A percentile compares a stretch with the other conserved stretches of the same genome.
phyloP scores from a whole-genome alignment of 1,140 invertebrate species.

The Sitobion miscanthi region DNA sequence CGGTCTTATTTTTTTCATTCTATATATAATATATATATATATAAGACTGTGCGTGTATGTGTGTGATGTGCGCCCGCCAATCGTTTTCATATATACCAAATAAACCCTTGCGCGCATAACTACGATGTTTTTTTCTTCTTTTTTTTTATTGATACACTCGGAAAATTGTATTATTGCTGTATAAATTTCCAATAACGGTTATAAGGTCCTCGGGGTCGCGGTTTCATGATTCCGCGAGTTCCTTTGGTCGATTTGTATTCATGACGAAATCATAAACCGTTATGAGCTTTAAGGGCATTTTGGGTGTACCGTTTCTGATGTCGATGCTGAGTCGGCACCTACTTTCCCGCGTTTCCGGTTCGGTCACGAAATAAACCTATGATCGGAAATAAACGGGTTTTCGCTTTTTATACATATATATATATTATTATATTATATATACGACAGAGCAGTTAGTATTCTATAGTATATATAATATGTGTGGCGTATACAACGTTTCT shows the following conservation, averaged over 20 bases:
- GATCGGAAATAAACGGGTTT: conserved; percentile 7
- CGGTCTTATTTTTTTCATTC: neutral
- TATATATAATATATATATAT: neutral
- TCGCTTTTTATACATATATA: neutral
- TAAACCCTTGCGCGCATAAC: conserved; percentile 40
- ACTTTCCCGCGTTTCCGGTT: neutral
- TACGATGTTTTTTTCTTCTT: conserved; percentile 5
- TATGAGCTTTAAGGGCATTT: neutral
- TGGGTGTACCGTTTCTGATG: neutral
- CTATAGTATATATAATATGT: neutral
- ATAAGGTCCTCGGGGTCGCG: conserved; percentile 23
- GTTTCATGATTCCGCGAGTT: neutral
- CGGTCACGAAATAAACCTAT: neutral
- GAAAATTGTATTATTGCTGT: conserved; percentile 54
- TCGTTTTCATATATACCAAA: conserved; percentile 54
- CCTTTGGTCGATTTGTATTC: conserved; percentile 52
- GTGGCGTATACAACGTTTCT: neutral
- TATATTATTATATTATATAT: neutral
- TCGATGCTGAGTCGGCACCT: neutral
- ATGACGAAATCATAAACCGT: conserved; percentile 43
- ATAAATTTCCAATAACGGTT: conserved; percentile 51
- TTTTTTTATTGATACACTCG: conserved; percentile 49
- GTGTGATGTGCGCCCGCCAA: neutral
- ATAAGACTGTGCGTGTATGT: neutral
- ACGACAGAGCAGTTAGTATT: neutral